Percentiles rank a stretch among this genome's conserved stretches.
Evolutionary conservation across 2,113 vertebrate genomes (phyloP).

Genomic region (Ailuropoda melanoleuca): DNA sequence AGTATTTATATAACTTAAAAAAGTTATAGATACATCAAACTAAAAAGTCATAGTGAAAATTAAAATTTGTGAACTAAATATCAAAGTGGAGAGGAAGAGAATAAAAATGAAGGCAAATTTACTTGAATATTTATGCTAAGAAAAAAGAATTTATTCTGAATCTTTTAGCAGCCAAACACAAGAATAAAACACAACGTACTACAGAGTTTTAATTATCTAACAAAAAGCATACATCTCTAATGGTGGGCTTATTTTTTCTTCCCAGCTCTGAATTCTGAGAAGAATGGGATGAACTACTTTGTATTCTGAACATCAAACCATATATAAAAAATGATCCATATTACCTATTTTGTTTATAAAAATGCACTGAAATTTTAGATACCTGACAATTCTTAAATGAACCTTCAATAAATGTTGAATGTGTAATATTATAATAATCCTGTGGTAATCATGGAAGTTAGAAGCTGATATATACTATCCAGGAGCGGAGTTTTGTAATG

Average conservation of each 20-base stretch:
- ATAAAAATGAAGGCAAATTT: background rate
- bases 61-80: background rate
- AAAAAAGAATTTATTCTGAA: background rate
- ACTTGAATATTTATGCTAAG: background rate
- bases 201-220: background rate
- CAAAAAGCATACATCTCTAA: background rate
- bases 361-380: background rate
- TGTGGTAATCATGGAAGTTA: background rate
- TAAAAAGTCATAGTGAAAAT: background rate
- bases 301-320: background rate
- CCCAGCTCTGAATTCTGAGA: background rate
- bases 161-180: background rate
- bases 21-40: background rate
- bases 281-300: background rate
- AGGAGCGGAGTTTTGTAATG: background rate
- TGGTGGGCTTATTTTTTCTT: background rate
- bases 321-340: background rate
- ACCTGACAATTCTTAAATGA: background rate
- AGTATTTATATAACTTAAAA: background rate
- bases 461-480: background rate
- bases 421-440: background rate
- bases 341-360: background rate
- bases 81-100: background rate
- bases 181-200: background rate
- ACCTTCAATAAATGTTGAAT: background rate